phyloP scores from a whole-genome alignment of 2,888 invertebrate species.

The Eilema caniola region DNA sequence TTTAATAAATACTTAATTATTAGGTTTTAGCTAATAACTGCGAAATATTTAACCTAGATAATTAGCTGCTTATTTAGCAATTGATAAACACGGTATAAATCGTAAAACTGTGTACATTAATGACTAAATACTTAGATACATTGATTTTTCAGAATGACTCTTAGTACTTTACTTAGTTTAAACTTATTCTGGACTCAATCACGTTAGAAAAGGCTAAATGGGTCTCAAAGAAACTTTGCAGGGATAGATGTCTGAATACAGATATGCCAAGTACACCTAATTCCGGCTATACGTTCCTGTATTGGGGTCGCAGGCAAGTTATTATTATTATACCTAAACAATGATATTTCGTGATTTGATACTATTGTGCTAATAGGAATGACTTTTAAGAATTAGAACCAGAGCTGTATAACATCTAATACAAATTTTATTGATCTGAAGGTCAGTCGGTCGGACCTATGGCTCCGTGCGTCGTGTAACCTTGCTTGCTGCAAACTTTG shows the following conservation, averaged over 20 bases:
- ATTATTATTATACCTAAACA: not conserved
- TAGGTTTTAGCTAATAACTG: conserved; percentile 14
- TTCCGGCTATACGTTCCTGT: not conserved
- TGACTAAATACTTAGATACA: too few relatives aligned
- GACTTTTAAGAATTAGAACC: conserved; percentile 13
- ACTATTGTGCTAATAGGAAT: conserved; percentile 4
- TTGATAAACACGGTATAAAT: too few relatives aligned
- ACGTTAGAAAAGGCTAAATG: not conserved
- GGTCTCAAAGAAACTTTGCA: too few relatives aligned
- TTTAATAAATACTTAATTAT: conserved; percentile 40
- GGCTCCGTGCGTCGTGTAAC: conserved; percentile 62
- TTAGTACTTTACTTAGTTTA: too few relatives aligned
- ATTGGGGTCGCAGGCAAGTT: not conserved
- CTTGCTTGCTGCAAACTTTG: conserved; percentile 72
- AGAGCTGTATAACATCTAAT: conserved; percentile 23
- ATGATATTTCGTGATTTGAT: not conserved
- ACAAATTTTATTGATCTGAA: conserved; percentile 32
- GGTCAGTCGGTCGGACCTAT: conserved; percentile 55
- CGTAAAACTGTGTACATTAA: too few relatives aligned
- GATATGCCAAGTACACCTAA: too few relatives aligned
- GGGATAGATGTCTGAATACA: not conserved
- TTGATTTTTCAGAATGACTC: conserved; percentile 30
- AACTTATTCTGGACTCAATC: not conserved
- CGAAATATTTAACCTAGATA: too few relatives aligned
- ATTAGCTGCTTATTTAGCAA: too few relatives aligned